phyloP scores from a whole-genome alignment of 2,888 invertebrate genomes.

The Metellina segmentata region DNA sequence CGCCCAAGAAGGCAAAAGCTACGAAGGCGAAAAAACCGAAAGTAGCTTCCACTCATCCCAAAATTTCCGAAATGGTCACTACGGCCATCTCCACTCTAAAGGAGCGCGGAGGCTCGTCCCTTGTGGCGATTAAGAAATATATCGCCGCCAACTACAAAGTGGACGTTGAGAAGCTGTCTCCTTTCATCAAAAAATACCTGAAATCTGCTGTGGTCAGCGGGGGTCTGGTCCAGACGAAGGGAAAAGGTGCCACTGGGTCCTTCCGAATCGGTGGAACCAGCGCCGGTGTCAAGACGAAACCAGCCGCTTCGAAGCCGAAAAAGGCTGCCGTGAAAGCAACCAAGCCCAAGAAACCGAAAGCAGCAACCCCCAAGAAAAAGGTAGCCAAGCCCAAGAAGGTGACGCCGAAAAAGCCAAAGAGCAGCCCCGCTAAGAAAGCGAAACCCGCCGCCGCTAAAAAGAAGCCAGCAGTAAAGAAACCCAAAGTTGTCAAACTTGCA shows the following conservation, averaged over 20 bases:
- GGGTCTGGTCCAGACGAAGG: slow-evolving; percentile 79
- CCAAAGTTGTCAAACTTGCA: slow-evolving; percentile 42
- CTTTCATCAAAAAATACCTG: slow-evolving; percentile 85
- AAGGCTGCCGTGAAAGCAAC: slow-evolving; percentile 54
- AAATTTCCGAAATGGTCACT: slow-evolving; percentile 84
- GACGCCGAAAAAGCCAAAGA: slow-evolving; percentile 16
- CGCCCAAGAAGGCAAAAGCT: slow-evolving; percentile 57
- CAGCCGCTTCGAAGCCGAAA: slow-evolving; percentile 63
- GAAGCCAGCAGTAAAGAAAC: slow-evolving; percentile 55
- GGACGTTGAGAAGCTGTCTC: slow-evolving; percentile 80
- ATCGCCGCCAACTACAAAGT: slow-evolving; percentile 84
- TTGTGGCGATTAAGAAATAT: slow-evolving; percentile 85
- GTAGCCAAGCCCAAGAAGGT: slow-evolving; percentile 55
- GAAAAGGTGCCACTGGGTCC: slow-evolving; percentile 79
- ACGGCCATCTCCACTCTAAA: slow-evolving; percentile 81
- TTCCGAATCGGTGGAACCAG: slow-evolving; percentile 78
- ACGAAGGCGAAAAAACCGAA: slow-evolving; percentile 70
- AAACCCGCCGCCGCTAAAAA: slow-evolving; percentile 47
- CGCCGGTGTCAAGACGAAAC: slow-evolving; percentile 47
- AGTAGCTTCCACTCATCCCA: slow-evolving; percentile 84
- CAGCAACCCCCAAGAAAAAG: slow-evolving; percentile 66
- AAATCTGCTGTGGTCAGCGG: slow-evolving; percentile 83
- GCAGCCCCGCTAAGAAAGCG: slow-evolving; percentile 72
- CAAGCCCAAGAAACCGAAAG: slow-evolving; percentile 64
- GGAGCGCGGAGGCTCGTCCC: slow-evolving; percentile 84